A percentile compares a stretch with the other conserved stretches of the same genome.
These are phyloP conservation scores for Anthrax anthrax DNA, from an alignment of 2,888 invertebrate species.

Conservation along the genomic window DNA sequence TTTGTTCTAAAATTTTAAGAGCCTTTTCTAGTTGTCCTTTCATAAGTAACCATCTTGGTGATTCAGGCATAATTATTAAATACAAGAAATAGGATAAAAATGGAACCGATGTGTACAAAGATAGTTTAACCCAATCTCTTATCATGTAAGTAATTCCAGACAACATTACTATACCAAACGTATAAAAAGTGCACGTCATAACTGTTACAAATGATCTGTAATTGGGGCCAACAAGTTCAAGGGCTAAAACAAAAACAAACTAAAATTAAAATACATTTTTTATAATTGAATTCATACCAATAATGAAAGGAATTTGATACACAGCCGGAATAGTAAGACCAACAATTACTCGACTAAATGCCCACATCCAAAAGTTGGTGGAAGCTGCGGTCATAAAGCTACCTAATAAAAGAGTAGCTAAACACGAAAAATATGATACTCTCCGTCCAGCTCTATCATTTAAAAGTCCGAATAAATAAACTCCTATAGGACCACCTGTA, in stretches of 20 bases:
- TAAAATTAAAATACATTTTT: slow-evolving; percentile 2
- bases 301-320: slow-evolving; percentile 89
- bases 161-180: slow-evolving; percentile 67
- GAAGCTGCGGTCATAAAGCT: slow-evolving; percentile 68
- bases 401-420: slow-evolving; percentile 65
- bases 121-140: slow-evolving; percentile 68
- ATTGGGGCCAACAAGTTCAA: slow-evolving; percentile 81
- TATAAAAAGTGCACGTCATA: slow-evolving; percentile 83
- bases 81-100: slow-evolving; percentile 73
- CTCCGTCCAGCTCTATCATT: slow-evolving; percentile 80
- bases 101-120: slow-evolving; percentile 69
- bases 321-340: slow-evolving; percentile 84
- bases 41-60: slow-evolving; percentile 81
- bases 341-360: slow-evolving; percentile 63
- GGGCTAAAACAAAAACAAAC: slow-evolving; percentile 39
- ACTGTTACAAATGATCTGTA: slow-evolving; percentile 86
- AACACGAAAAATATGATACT: slow-evolving; percentile 71
- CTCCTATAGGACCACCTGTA: slow-evolving; percentile 78
- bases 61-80: slow-evolving; percentile 79
- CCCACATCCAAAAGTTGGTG: slow-evolving; percentile 70
- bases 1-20: slow-evolving; percentile 55
- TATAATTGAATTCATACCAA: slow-evolving; percentile 51
- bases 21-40: slow-evolving; percentile 72
- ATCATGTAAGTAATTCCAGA: slow-evolving; percentile 74
- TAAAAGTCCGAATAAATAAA: slow-evolving; percentile 70